phyloP scores from a whole-genome alignment of 2,113 vertebrate genomes.

The Misgurnus anguillicaudatus region DNA sequence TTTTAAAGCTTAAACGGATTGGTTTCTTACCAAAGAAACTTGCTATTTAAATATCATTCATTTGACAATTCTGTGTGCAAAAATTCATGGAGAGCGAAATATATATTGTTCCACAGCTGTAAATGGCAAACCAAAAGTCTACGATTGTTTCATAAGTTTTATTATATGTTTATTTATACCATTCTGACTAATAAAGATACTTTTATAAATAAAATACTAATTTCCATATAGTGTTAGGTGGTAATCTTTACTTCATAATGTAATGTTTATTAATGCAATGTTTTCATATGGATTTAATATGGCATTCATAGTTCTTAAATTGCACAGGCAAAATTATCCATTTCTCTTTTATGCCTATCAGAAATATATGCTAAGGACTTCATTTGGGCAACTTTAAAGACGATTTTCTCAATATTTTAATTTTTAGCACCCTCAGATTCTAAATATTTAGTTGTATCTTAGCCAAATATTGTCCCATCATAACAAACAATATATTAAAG shows the following conservation, averaged over 20 bases:
- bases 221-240: neutral
- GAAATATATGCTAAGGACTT: too few relatives aligned
- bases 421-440: too few relatives aligned
- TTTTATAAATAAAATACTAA: constrained; percentile 69
- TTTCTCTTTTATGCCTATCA: too few relatives aligned
- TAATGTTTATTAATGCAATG: neutral
- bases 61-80: constrained; percentile 78
- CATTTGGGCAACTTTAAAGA: too few relatives aligned
- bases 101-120: constrained; percentile 63
- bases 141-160: constrained; percentile 62
- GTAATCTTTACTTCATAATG: neutral
- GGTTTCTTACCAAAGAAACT: constrained; percentile 56
- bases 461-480: too few relatives aligned
- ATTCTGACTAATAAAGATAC: constrained; percentile 76
- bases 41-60: constrained; percentile 73
- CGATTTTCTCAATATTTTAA: too few relatives aligned
- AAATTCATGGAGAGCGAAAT: constrained; percentile 71
- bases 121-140: constrained; percentile 58
- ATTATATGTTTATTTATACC: constrained; percentile 76
- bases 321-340: too few relatives aligned
- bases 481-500: too few relatives aligned
- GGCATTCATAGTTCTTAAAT: too few relatives aligned
- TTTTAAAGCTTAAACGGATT: constrained; percentile 59
- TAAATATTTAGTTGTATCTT: too few relatives aligned
- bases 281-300: neutral